Base-by-base conservation (phyloP, 2,113 vertebrate species). In the Daphoenositta chrysoptera region DNA sequence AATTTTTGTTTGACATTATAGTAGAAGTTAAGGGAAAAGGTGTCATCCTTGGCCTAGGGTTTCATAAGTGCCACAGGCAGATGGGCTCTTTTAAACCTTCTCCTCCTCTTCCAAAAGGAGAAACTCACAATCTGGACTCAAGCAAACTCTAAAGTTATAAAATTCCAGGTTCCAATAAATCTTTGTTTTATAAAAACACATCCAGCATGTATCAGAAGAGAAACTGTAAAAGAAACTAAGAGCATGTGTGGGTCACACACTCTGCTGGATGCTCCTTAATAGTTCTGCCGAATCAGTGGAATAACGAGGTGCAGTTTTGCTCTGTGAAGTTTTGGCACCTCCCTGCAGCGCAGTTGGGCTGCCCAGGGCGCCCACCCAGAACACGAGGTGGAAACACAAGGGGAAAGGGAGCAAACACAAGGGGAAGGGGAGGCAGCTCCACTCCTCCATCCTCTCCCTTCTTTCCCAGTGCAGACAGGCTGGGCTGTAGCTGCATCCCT, bases 111-210 rank as follows among this genome's bases (percentile, higher is more conserved):
- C 75, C 80, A 93, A 94, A 87, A 89, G 60, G 45, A 90, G 65
- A 93, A 95, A 93, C 47, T 50, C 28, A 1, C 88, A 94, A 93
- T 94, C 88, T 96, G 96, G 93, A 93, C 85, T 92, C 93, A 90
- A 92, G 93, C 71, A 93, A 94, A 93, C 60, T 60, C 88, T 53
- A 78, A 90, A 92, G 80, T 40, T 16, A 4, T 93, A 87, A 95
- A 95, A 90, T 88, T 81, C 73, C 88, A 93, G 96, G 90, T 97
- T 94, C 51, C n/a, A 90, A 90, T 96, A 95, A 94, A 96, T 95
- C 76, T 93, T 94, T 4, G 0, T 76, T 94, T 92, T 83, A 95
- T 90, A 86, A 87, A 96, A 95, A 86, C 57, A 81, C 60, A 83
- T 75, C 27, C 44, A 93, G 64, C 56, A 64, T 56, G 87, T 89